A percentile compares a stretch with the other conserved stretches of the same genome.
These are phyloP conservation scores for Pelvicachromis taeniatus DNA, from an alignment of 2,113 vertebrate species.

Conservation along the genomic window DNA sequence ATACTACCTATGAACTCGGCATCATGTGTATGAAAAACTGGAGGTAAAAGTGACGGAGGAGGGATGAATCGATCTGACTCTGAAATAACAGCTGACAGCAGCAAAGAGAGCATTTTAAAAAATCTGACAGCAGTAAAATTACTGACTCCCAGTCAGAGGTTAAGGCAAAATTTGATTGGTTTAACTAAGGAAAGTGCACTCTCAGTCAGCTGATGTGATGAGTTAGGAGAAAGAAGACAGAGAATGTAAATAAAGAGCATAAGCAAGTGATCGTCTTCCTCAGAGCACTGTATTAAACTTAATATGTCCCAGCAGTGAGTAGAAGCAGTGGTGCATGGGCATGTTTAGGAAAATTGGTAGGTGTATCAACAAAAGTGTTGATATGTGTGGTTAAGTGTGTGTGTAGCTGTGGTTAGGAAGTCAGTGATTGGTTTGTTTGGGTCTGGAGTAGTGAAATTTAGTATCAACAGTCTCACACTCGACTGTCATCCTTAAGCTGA, in stretches of 20 bases:
- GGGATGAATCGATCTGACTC: not conserved
- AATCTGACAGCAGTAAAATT: not conserved
- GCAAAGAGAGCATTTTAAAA: not conserved
- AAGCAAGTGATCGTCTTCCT: not conserved
- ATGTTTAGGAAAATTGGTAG: not conserved
- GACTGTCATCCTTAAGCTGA: not conserved
- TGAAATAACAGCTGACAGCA: not conserved
- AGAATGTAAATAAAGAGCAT: not conserved
- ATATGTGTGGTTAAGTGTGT: not conserved
- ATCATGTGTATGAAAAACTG: not conserved
- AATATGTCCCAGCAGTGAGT: not conserved
- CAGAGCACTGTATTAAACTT: not conserved
- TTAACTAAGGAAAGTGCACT: not conserved
- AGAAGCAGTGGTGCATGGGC: not conserved
- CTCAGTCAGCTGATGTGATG: not conserved
- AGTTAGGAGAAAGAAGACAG: not conserved
- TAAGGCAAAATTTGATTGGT: not conserved
- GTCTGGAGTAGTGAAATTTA: not conserved
- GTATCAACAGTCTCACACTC: not conserved
- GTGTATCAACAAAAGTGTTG: not conserved
- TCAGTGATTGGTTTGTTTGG: not conserved
- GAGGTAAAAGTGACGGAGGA: not conserved
- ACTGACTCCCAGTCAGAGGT: not conserved
- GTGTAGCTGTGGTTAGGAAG: not conserved
- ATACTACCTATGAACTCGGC: not conserved